Evolutionary conservation across 2,888 invertebrate species (phyloP).

Genomic region (Eristalinus sepulchralis): DNA sequence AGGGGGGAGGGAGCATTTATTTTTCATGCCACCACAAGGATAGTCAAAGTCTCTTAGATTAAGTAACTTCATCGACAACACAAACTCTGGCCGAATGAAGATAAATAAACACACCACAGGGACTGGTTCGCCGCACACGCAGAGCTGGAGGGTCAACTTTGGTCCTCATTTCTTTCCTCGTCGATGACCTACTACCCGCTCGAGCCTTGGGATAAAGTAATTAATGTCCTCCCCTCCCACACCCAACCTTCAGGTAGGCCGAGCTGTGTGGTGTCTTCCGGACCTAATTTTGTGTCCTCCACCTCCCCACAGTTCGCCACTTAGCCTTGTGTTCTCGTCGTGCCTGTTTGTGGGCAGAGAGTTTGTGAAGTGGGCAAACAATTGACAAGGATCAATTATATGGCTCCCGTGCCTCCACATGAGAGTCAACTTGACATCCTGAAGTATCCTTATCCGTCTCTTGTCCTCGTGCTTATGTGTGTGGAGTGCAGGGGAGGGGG

Average conservation of each 20-base stretch:
- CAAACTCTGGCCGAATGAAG: slow-evolving; percentile 25
- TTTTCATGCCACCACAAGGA: slow-evolving; percentile 58
- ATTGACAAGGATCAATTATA: slow-evolving; percentile 69
- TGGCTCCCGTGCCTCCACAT: slow-evolving; percentile 28
- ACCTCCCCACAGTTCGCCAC: not conserved
- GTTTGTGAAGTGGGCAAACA: slow-evolving; percentile 44
- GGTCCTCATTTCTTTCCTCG: not conserved
- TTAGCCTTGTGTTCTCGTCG: not conserved
- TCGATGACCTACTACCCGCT: slow-evolving; percentile 45
- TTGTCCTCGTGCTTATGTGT: not conserved
- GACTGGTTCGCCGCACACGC: slow-evolving; percentile 4
- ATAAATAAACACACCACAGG: slow-evolving; percentile 53
- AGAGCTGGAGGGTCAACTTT: not conserved
- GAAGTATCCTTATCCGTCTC: slow-evolving; percentile 25
- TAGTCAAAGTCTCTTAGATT: slow-evolving; percentile 45
- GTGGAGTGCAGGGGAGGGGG: not conserved
- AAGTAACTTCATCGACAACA: slow-evolving; percentile 61
- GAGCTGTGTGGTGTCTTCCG: slow-evolving; percentile 39
- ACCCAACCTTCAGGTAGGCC: not conserved
- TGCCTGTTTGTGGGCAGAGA: not conserved
- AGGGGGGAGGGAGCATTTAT: slow-evolving; percentile 41
- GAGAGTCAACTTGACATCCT: slow-evolving; percentile 49
- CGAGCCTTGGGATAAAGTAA: slow-evolving; percentile 56
- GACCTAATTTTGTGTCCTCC: slow-evolving; percentile 46
- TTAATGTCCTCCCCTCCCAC: slow-evolving; percentile 52